Base-by-base conservation (phyloP, 2,113 vertebrate genomes). In the Chamaea fasciata region DNA sequence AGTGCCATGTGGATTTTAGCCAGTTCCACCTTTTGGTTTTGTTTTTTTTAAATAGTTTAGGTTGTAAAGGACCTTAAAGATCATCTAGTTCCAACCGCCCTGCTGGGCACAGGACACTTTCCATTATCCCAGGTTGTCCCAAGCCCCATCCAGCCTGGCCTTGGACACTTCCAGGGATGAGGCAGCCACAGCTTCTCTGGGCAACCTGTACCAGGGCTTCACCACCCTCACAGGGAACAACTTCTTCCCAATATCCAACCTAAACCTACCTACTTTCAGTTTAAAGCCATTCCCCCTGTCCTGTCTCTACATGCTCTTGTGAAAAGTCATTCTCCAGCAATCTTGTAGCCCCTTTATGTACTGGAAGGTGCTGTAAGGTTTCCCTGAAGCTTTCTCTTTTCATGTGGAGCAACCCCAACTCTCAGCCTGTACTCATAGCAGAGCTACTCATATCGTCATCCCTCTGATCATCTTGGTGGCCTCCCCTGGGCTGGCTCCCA, bases 71-170 rank as follows among this genome's bases (percentile, higher is more conserved):
- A 63, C 50, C 18, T 70, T 49, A 28, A 49, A 63, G 17, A 33
- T 53, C 14, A 69, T 15, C 17, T 11, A 16, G 8, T 37, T 83
- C 35, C 26, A 42, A 15, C 10, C 0, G 0, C 4, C 18, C 8
- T 63, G 56, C 35, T 49, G 27, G 28, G 64, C 41, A 53, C 31
- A 55, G 63, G 41, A 42, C 47, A 63, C 35, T 31, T 70, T 16
- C 41, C 41, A 42, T 23, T 20, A 4, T 3, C 35, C 35, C 35
- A 70, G 42, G 13, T 1, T 42, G 35, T 5, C 46, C 41, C 31
- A 37, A 63, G 6, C 19, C 15, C 9, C 14, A 31, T 19, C 47
- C 62, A 60, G 21, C 30, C 62, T 47, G 56, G 31, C 71, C 41
- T 28, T 33, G 56, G 6, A 24, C 55, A 49, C 6, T 33, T 6